Conservation (phyloP, 2,797 vertebrate genomes). For the Sebastes itinus region DNA sequence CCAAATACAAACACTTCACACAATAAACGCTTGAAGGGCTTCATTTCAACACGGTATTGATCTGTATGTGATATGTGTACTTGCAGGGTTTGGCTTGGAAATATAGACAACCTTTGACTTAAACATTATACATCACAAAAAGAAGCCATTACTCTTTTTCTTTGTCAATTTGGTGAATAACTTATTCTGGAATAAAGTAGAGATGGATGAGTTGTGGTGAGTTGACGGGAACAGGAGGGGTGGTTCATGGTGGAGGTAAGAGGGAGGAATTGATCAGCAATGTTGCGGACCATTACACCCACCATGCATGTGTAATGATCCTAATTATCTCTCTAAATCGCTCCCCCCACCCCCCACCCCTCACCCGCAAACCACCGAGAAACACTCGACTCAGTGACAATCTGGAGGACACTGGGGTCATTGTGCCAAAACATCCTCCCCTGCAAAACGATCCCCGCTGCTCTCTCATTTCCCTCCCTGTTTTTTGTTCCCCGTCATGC, state of each 20-base stretch:
- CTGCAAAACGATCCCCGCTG: constrained; percentile 39
- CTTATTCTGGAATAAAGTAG: background rate
- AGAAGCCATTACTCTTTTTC: background rate
- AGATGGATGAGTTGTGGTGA: background rate
- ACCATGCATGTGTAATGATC: constrained; percentile 65
- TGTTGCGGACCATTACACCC: constrained; percentile 53
- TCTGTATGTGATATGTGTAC: background rate
- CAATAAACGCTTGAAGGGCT: background rate
- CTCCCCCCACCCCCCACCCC: constrained; percentile 9
- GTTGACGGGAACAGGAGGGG: background rate
- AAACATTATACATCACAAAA: background rate
- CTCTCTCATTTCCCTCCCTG: background rate
- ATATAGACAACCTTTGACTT: background rate
- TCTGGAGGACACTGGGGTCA: constrained; percentile 65
- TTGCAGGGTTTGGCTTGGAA: background rate
- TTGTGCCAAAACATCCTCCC: constrained; percentile 59
- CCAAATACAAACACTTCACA: background rate
- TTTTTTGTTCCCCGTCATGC: constrained; percentile 5
- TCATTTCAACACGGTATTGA: constrained; percentile 21
- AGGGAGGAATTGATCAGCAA: constrained; percentile 44
- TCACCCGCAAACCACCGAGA: constrained; percentile 22
- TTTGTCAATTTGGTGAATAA: background rate
- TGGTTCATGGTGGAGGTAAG: background rate
- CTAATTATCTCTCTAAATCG: constrained; percentile 51
- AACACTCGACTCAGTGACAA: constrained; percentile 47